phyloP scores from a whole-genome alignment of 2,113 vertebrate species.

The Struthidea cinerea region DNA sequence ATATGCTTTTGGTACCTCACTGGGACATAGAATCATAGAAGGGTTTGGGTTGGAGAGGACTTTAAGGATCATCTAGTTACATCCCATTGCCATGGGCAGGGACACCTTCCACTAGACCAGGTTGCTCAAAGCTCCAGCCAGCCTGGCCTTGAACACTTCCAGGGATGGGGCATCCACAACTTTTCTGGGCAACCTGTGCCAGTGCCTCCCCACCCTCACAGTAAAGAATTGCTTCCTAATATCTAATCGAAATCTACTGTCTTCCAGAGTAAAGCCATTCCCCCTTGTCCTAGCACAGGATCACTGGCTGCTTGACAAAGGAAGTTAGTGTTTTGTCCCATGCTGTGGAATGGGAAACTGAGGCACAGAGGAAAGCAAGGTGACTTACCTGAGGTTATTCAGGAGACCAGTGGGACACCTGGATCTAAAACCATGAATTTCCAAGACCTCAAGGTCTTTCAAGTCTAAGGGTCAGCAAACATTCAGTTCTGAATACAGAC shows the following conservation, averaged over 20 bases:
- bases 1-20: neutral
- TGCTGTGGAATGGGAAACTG: neutral
- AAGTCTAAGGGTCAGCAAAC: neutral
- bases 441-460: neutral
- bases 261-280: neutral
- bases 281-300: neutral
- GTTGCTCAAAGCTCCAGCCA: neutral
- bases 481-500: neutral
- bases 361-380: neutral
- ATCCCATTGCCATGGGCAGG: neutral
- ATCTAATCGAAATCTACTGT: neutral
- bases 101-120: neutral
- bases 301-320: neutral
- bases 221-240: neutral
- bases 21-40: neutral
- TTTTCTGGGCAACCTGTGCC: neutral
- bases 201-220: neutral
- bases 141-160: neutral
- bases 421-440: neutral
- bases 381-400: neutral
- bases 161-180: rapidly evolving
- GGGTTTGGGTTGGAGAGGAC: neutral
- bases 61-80: neutral
- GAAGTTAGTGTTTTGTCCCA: neutral
- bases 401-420: neutral